phyloP scores from a whole-genome alignment of 2,113 vertebrate genomes.

The Felis chaus region DNA sequence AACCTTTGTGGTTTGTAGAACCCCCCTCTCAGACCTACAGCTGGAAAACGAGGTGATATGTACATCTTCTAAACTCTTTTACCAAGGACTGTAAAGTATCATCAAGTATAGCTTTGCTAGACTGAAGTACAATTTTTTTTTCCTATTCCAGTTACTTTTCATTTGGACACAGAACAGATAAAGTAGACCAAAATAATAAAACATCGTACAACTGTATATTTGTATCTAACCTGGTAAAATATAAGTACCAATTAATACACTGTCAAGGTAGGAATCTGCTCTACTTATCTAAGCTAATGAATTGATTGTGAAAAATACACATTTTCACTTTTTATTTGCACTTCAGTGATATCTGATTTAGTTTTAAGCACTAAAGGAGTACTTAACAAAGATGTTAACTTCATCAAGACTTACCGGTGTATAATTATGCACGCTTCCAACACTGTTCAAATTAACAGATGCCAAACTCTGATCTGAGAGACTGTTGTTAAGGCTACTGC shows the following conservation, averaged over 20 bases:
- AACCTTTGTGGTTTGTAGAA: neutral
- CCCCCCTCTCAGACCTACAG: neutral
- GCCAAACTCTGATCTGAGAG: conserved; percentile 96
- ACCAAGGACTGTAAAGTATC: neutral
- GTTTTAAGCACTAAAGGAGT: conserved; percentile 39
- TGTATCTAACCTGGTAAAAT: neutral
- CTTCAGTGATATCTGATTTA: conserved; percentile 18
- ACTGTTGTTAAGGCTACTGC: conserved; percentile 98
- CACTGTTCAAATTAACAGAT: conserved; percentile 95
- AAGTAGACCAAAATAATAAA: neutral
- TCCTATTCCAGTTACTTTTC: neutral
- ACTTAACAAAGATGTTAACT: conserved; percentile 45
- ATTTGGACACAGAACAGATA: neutral
- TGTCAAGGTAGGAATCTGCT: conserved; percentile 17
- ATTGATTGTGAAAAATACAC: neutral
- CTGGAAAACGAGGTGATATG: neutral
- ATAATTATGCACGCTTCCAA: conserved; percentile 93
- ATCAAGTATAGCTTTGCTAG: neutral
- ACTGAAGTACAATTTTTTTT: neutral
- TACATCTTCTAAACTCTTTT: neutral
- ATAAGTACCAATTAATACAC: conserved; percentile 4
- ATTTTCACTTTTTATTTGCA: conserved; percentile 15
- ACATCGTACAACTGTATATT: neutral
- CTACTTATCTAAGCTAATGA: conserved; percentile 18
- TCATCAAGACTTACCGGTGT: conserved; percentile 87